A percentile compares a stretch with the other conserved stretches of the same genome.
Evolutionary conservation across 2,113 vertebrate genomes (phyloP).

Genomic region (Nycticryphes semicollaris): DNA sequence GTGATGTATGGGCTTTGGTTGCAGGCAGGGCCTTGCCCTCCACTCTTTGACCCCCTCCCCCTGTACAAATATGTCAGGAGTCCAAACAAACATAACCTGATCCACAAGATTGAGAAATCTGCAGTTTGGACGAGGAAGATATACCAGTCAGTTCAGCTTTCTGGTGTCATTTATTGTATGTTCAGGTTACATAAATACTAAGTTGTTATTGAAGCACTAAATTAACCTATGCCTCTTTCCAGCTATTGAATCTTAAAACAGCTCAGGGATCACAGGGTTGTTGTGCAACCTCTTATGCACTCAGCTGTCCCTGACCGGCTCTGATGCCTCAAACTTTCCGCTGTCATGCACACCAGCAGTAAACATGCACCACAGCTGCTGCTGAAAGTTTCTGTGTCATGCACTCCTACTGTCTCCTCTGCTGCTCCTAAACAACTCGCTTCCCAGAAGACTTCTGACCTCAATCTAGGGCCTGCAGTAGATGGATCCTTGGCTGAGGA

Average conservation of each 20-base stretch:
- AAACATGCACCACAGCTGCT: neutral
- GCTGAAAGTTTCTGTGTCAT: neutral
- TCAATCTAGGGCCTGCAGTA: neutral
- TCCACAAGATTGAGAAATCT: neutral
- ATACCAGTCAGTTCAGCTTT: neutral
- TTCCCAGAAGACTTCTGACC: neutral
- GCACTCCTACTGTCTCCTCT: neutral
- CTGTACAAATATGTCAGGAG: neutral
- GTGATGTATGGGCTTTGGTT: neutral
- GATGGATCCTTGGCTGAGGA: neutral
- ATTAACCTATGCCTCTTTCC: neutral
- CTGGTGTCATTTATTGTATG: neutral
- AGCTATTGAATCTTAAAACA: neutral
- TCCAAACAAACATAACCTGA: neutral
- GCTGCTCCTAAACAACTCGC: neutral
- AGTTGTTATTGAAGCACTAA: neutral
- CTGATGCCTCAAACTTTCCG: neutral
- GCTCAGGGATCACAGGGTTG: neutral
- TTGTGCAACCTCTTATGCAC: neutral
- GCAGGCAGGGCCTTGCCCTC: neutral
- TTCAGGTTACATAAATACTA: neutral
- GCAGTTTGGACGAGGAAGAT: neutral
- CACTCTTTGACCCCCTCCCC: neutral
- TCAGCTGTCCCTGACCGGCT: neutral
- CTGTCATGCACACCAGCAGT: neutral